Evolutionary conservation across 1,140 invertebrate genomes (phyloP).

Genomic region (Calephelis virginiensis): DNA sequence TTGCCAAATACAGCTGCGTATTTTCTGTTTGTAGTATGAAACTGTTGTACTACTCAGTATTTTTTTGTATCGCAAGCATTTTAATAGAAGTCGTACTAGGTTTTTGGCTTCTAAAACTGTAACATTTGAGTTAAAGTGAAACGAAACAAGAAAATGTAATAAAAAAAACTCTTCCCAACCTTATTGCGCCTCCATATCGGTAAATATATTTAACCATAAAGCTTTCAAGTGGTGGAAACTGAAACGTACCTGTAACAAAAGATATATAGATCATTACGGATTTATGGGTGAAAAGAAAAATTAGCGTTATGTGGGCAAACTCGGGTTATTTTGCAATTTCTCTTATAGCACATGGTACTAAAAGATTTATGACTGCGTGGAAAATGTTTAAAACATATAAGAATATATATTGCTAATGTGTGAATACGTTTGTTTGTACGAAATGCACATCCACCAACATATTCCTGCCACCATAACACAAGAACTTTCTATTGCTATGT

Average conservation of each 20-base stretch:
- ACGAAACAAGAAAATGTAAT: slow-evolving; percentile 7
- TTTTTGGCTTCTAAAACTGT: too few species aligned
- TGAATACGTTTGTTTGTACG: too few species aligned
- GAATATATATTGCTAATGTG: background rate
- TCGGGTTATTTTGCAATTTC: slow-evolving; percentile 6
- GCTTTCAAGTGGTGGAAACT: slow-evolving; percentile 13
- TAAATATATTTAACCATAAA: slow-evolving; percentile 16
- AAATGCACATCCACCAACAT: too few species aligned
- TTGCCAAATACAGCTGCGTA: too few species aligned
- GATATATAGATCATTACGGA: slow-evolving; percentile 12
- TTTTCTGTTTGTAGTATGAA: too few species aligned
- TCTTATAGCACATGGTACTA: slow-evolving; percentile 1
- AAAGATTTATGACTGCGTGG: slow-evolving; percentile 2
- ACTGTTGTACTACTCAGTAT: too few species aligned
- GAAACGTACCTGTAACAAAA: slow-evolving; percentile 22
- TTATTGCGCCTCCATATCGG: background rate
- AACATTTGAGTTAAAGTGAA: background rate
- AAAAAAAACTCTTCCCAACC: slow-evolving; percentile 6
- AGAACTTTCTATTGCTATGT: too few species aligned
- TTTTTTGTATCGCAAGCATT: too few species aligned
- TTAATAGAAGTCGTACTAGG: too few species aligned
- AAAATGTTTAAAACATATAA: background rate
- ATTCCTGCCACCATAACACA: too few species aligned
- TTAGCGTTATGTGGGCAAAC: background rate
- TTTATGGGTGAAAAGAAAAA: slow-evolving; percentile 13